Base-by-base conservation (phyloP, 2,888 invertebrate genomes). In the Xanthorhoe spadicearia region DNA sequence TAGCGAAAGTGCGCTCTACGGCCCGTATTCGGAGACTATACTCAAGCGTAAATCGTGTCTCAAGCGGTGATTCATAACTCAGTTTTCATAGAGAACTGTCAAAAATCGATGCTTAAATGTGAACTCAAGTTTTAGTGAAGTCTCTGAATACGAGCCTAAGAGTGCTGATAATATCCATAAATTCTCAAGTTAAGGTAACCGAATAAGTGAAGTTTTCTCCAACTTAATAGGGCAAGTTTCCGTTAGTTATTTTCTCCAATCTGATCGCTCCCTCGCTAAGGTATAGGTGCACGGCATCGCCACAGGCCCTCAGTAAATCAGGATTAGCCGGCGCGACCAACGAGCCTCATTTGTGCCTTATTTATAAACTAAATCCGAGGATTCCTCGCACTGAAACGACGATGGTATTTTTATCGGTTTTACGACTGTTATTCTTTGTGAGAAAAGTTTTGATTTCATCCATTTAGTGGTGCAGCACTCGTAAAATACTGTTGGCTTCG, bases 261-360 rank as follows among this genome's bases (percentile, higher is more conserved):
- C 17, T 61, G 55, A 57, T 6, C 68, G 54, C 55, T 52, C 56
- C 73, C 70, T 50, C 59, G 54, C 23, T 19, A 46, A 54, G 56
- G 57, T 57, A 52, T 67, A 61, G 65, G 56, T 63, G 54, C 51
- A 59, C 58, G 49, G 28, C 78, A 59, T 79, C 81, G 74, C 83
- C 75, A 78, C 86, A 78, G 84, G 87, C 79, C 74, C 82, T 79
- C 86, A 76, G 84, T 92, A 91, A 92, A 92, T 92, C 92, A 92
- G 90, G 90, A 88, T 92, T 92, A 92, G 82, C 78, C 74, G 68
- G 66, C 74, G 77, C 76, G 79, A 74, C 84, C 85, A 84, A 84
- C 83, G 82, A 85, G 85, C 68, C 88, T 88, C 90, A 87, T 92
- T 91, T 89, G 83, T 82, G 82, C 66, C 87, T 90, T 90, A 92